These are phyloP conservation scores for Melangyna quadrimaculata DNA, from an alignment of 2,888 invertebrate genomes.

Conservation along the genomic window DNA sequence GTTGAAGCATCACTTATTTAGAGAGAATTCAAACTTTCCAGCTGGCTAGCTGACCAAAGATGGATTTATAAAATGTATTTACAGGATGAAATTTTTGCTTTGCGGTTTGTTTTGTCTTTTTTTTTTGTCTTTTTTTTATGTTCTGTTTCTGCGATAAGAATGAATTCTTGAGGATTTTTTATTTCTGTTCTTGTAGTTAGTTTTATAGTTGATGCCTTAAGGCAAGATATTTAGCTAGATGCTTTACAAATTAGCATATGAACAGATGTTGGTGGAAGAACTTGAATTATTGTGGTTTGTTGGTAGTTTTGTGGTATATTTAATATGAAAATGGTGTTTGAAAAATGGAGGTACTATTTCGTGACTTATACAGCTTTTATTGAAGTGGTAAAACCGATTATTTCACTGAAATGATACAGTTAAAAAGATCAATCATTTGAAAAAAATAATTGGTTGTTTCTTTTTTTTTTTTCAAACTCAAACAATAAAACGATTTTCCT, in stretches of 20 bases:
- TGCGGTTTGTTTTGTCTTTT: not conserved
- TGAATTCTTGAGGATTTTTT: not conserved
- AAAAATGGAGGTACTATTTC: no score
- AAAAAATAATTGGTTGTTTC: no score
- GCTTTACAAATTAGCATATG: not conserved
- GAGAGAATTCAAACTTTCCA: conserved; percentile 12
- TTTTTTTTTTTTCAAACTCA: no score
- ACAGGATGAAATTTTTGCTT: not conserved
- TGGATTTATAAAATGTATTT: conserved; percentile 46
- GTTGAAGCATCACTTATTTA: conserved; percentile 6
- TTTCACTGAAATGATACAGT: no score
- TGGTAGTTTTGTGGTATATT: not conserved
- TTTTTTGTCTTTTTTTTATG: not conserved
- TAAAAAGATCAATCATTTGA: no score
- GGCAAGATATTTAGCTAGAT: not conserved
- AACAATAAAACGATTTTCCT: no score
- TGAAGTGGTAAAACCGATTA: no score
- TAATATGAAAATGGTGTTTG: no score
- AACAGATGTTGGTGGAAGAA: not conserved
- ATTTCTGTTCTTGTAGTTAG: not conserved
- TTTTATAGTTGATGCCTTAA: not conserved
- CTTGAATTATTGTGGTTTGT: not conserved
- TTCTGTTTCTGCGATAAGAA: not conserved
- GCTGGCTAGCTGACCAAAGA: conserved; percentile 46
- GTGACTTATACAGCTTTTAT: no score